These are phyloP conservation scores for Fopius arisanus DNA, from an alignment of 1,140 invertebrate genomes.

Conservation along the genomic window DNA sequence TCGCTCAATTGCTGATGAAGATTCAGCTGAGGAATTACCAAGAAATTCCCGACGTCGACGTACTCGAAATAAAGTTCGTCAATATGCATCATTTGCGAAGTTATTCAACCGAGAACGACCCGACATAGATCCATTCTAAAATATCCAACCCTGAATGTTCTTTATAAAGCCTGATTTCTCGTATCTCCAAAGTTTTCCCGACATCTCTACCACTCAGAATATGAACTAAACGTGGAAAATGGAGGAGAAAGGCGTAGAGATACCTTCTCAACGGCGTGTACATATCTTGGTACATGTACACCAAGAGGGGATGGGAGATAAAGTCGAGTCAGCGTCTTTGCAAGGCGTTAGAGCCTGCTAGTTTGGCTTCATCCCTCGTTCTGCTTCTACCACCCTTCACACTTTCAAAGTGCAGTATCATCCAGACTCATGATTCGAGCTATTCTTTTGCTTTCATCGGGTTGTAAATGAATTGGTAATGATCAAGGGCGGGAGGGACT, in stretches of 20 bases:
- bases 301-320: slow-evolving; percentile 37
- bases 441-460: not conserved
- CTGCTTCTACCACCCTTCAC: not conserved
- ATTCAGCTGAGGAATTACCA: too few species aligned
- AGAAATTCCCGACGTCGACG: too few species aligned
- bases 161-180: not conserved
- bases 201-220: not conserved
- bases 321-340: slow-evolving; percentile 42
- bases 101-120: too few species aligned
- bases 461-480: too few species aligned
- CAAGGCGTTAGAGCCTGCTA: slow-evolving; percentile 35
- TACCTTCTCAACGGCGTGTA: not conserved
- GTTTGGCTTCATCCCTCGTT: not conserved
- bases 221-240: not conserved
- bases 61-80: too few species aligned
- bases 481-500: too few species aligned
- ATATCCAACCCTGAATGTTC: not conserved
- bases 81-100: too few species aligned
- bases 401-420: slow-evolving; percentile 14
- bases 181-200: not conserved
- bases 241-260: not conserved
- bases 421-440: not conserved
- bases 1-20: too few species aligned
- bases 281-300: slow-evolving; percentile 7
- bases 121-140: too few species aligned